phyloP scores from a whole-genome alignment of 2,113 vertebrate species.

The Pachycephala philippinensis region DNA sequence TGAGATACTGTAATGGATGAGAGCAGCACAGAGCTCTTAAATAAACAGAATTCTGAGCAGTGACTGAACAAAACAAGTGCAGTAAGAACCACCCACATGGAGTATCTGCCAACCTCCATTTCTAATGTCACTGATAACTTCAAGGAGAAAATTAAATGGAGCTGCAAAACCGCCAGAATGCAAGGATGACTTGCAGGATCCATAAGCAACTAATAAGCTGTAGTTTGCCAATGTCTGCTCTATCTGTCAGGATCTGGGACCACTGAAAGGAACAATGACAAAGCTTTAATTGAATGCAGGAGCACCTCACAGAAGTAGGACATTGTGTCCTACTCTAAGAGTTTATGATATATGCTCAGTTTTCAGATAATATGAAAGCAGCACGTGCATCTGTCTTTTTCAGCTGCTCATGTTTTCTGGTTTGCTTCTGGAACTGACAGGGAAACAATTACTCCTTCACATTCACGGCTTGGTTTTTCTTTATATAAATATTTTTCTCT shows the following conservation, averaged over 20 bases:
- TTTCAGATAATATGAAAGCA: not conserved
- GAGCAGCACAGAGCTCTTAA: not conserved
- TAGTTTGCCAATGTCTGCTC: slow-evolving; percentile 1
- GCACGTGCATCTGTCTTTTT: not conserved
- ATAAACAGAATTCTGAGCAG: slow-evolving; percentile 2
- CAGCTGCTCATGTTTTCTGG: not conserved
- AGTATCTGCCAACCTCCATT: slow-evolving; percentile 33
- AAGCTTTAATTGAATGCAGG: slow-evolving; percentile 4
- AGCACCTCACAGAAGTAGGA: not conserved
- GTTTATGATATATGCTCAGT: not conserved
- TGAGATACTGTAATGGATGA: not conserved
- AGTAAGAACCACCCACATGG: slow-evolving; percentile 23
- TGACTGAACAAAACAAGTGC: slow-evolving; percentile 13
- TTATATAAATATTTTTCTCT: not conserved
- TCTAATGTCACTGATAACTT: slow-evolving; percentile 51
- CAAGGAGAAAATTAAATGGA: slow-evolving; percentile 56
- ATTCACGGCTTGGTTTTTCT: not conserved
- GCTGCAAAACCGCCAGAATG: not conserved
- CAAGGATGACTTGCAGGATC: slow-evolving; percentile 60
- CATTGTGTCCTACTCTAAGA: not conserved
- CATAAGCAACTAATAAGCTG: not conserved
- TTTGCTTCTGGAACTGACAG: not conserved
- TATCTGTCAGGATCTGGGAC: not conserved
- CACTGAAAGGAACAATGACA: not conserved
- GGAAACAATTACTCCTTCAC: not conserved